Conservation (phyloP, 2,888 invertebrate genomes). For the Heteromurus nitidus region DNA sequence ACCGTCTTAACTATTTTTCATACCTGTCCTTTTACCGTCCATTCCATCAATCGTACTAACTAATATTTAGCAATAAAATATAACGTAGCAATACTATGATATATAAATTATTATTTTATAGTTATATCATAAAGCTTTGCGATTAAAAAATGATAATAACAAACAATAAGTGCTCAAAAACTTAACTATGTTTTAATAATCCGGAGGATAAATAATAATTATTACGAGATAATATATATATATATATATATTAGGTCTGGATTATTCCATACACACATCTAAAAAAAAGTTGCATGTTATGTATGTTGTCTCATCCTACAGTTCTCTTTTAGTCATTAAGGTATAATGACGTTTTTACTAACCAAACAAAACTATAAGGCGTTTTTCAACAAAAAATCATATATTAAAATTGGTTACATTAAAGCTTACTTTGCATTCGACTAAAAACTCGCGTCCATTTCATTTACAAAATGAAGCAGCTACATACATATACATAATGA, state of each 20-base stretch:
- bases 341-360: too few relatives aligned
- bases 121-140: slow-evolving; percentile 61
- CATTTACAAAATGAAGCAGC: slow-evolving; percentile 50
- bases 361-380: slow-evolving; percentile 33
- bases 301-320: slow-evolving; percentile 6
- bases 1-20: slow-evolving; percentile 7
- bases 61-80: slow-evolving; percentile 49
- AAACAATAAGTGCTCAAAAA: slow-evolving; percentile 64
- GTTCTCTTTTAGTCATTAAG: too few relatives aligned
- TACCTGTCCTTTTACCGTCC: slow-evolving; percentile 10
- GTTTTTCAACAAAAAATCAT: slow-evolving; percentile 46
- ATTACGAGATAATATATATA: slow-evolving; percentile 45
- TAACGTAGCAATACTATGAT: slow-evolving; percentile 50
- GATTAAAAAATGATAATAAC: slow-evolving; percentile 65
- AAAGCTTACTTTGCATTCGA: slow-evolving; percentile 68
- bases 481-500: too few relatives aligned
- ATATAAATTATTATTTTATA: slow-evolving; percentile 21
- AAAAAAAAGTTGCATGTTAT: slow-evolving; percentile 31
- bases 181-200: slow-evolving; percentile 52
- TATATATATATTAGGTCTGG: slow-evolving; percentile 27
- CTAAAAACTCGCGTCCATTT: slow-evolving; percentile 64
- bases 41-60: slow-evolving; percentile 21
- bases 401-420: slow-evolving; percentile 65
- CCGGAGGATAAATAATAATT: slow-evolving; percentile 61
- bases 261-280: slow-evolving; percentile 11